These are phyloP conservation scores for Limnephilus rhombicus DNA, from an alignment of 2,888 invertebrate species.

Conservation along the genomic window DNA sequence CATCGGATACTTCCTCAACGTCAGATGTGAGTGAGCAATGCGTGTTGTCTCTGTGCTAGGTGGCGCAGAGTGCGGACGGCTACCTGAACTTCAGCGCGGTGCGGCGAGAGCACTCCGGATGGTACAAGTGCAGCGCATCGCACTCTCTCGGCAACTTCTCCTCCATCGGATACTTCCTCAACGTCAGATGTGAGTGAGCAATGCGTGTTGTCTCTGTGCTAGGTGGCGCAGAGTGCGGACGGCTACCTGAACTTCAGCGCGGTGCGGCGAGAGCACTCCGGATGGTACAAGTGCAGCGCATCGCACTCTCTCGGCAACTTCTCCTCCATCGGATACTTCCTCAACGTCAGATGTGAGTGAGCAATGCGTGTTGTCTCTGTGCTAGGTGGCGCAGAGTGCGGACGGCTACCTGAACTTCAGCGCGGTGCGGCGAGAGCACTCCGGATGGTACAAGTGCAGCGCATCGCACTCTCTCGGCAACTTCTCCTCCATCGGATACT, in stretches of 20 bases:
- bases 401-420: constrained; percentile 83
- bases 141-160: constrained; percentile 91
- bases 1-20: constrained; percentile 93
- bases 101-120: constrained; percentile 89
- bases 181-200: constrained; percentile 88
- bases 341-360: constrained; percentile 91
- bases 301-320: constrained; percentile 90
- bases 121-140: constrained; percentile 94
- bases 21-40: constrained; percentile 84
- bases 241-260: constrained; percentile 92
- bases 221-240: constrained; percentile 84
- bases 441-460: constrained; percentile 96
- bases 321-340: constrained; percentile 93
- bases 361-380: not conserved
- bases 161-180: constrained; percentile 93
- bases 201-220: constrained; percentile 5
- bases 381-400: too few relatives aligned
- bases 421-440: constrained; percentile 81
- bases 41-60: constrained; percentile 68
- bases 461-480: constrained; percentile 89
- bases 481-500: constrained; percentile 94
- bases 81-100: constrained; percentile 92
- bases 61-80: constrained; percentile 86
- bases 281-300: constrained; percentile 95
- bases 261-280: constrained; percentile 88